Base-by-base conservation (phyloP, 2,888 invertebrate species). In the Odontomyia ornata region DNA sequence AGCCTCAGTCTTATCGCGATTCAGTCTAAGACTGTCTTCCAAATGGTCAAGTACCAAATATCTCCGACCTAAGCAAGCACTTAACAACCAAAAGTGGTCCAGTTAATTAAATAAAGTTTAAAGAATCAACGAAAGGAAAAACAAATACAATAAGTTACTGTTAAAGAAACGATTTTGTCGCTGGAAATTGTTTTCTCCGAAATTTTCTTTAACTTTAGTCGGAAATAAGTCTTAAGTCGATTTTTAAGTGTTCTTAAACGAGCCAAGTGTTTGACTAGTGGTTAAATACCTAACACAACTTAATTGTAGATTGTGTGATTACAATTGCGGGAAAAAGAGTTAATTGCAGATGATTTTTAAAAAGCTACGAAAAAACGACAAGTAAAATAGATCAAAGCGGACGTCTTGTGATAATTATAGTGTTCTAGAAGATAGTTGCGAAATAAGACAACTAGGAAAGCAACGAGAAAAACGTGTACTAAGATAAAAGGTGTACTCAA, bases 11-110 rank as follows among this genome's bases (percentile, higher is more conserved):
- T 43, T 36, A 62, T 23, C 75, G 75, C 62, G 75, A 64, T 47
- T 75, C 76, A 76, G 76, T 76, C 76, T 76, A 56, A 76, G 76
- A 76, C 67, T 76, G 67, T 67, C 76, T 67, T 67, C 25, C 76
- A 76, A 76, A 76, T 76, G 76, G 76, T 76, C 30, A 64, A 76
- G 76, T 76, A 65, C 67, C 76, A 76, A 62, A 62, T 47, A 69
- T 47, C 46, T 46, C 25, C 11, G 25, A 25, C 30, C 21, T n/a
- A 18, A 69, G 9, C 30, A 46, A 67, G 3, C 43, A 67, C 21
- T 67, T 21, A 27, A 9, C 46, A 1, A 18, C 11, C 7, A 69
- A 36, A 36, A 69, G 69, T 69, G 69, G 13, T 28, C 21, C 18
- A 69, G 46, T 69, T 46, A 21, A 69, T 46, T 47, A 46, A 69